A percentile compares a stretch with the other conserved stretches of the same genome.
Evolutionary conservation across 2,797 vertebrate genomes (phyloP).

Genomic region (Scomberomorus guttatus): DNA sequence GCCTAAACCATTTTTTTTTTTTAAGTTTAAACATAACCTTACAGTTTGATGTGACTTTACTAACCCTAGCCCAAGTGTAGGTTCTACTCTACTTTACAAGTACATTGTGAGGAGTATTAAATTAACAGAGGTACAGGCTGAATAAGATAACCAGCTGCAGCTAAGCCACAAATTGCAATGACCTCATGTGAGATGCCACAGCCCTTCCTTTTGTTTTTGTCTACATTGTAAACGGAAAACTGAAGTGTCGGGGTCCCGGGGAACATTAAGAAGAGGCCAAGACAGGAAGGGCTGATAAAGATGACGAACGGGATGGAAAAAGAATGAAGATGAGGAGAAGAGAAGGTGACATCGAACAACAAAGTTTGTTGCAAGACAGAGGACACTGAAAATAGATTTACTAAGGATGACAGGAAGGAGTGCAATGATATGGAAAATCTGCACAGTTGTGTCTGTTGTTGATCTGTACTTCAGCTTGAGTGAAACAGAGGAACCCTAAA

Average conservation of each 20-base stretch:
- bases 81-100: neutral
- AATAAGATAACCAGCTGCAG: constrained; percentile 38
- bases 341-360: constrained; percentile 9
- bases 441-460: constrained; percentile 12
- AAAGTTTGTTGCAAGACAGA: constrained; percentile 1
- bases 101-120: neutral
- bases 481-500: constrained; percentile 17
- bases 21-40: too few species aligned
- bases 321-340: constrained; percentile 6
- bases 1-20: neutral
- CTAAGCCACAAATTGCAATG: constrained; percentile 36
- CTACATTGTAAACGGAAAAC: constrained; percentile 56
- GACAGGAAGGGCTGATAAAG: constrained; percentile 44
- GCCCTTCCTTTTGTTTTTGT: constrained; percentile 48
- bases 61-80: neutral
- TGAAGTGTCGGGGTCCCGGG: constrained; percentile 20
- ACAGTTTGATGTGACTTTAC: neutral
- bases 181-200: constrained; percentile 64
- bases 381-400: constrained; percentile 24
- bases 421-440: constrained; percentile 46
- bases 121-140: constrained; percentile 11
- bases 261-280: constrained; percentile 34
- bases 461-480: constrained; percentile 24
- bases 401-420: constrained; percentile 28
- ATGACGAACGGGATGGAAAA: constrained; percentile 25